Percentiles rank a stretch among this genome's conserved stretches.
phyloP scores from a whole-genome alignment of 2,797 vertebrate species.

The Echeneis naucrates region DNA sequence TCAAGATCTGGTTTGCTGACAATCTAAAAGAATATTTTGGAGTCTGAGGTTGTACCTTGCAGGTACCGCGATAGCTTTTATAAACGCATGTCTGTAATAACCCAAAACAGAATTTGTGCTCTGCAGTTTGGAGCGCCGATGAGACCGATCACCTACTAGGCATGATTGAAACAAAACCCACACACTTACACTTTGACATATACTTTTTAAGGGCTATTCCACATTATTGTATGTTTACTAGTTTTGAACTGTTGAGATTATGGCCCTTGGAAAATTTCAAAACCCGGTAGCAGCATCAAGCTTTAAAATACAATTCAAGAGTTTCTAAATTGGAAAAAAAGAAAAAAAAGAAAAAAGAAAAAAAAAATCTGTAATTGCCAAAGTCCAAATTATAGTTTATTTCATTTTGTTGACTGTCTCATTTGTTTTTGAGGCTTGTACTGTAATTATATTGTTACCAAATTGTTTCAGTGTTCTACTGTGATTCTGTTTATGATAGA shows the following conservation, averaged over 20 bases:
- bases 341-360: not conserved
- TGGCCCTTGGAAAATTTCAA: constrained; percentile 77
- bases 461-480: constrained; percentile 82
- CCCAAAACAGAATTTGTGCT: constrained; percentile 41
- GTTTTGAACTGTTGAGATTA: constrained; percentile 70
- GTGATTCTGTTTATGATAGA: constrained; percentile 82
- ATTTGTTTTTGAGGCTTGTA: constrained; percentile 78
- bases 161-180: constrained; percentile 54
- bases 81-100: constrained; percentile 58
- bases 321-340: constrained; percentile 54
- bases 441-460: constrained; percentile 84
- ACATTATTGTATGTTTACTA: constrained; percentile 83
- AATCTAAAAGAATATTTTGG: constrained; percentile 45
- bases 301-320: constrained; percentile 75
- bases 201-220: constrained; percentile 86
- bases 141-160: constrained; percentile 52
- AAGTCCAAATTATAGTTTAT: constrained; percentile 80
- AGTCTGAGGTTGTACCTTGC: constrained; percentile 47
- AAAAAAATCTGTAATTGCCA: constrained; percentile 80
- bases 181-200: constrained; percentile 63
- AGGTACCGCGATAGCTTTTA: constrained; percentile 45
- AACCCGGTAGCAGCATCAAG: constrained; percentile 82
- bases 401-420: constrained; percentile 66
- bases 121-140: constrained; percentile 45
- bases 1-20: constrained; percentile 54